Conservation (phyloP, 2,888 invertebrate genomes). For the Perizoma flavofasciatum region DNA sequence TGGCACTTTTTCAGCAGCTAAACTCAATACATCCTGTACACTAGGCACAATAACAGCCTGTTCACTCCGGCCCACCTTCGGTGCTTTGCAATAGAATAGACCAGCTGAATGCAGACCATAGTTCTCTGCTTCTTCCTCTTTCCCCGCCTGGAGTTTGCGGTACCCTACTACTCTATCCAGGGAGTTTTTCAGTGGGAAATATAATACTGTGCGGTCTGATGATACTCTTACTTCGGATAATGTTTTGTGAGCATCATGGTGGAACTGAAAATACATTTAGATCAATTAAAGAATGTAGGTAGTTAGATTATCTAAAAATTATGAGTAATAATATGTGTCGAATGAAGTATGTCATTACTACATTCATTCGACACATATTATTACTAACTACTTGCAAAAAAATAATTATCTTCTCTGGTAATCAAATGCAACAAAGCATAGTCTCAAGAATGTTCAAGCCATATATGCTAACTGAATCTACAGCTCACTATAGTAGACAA, state of each 20-base stretch:
- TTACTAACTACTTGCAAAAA: too few relatives aligned
- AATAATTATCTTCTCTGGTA: too few relatives aligned
- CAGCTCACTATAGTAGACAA: too few relatives aligned
- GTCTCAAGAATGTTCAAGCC: too few relatives aligned
- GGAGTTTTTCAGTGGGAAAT: conserved; percentile 87
- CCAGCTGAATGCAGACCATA: conserved; percentile 69
- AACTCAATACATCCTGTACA: conserved; percentile 71
- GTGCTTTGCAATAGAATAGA: conserved; percentile 65
- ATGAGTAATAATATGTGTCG: too few relatives aligned
- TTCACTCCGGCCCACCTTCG: conserved; percentile 62
- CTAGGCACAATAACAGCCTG: conserved; percentile 80
- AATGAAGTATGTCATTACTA: too few relatives aligned
- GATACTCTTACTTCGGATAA: conserved; percentile 84
- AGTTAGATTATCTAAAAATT: neutral
- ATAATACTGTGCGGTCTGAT: conserved; percentile 77
- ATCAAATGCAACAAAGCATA: too few relatives aligned
- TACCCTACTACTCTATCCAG: conserved; percentile 87
- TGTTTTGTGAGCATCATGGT: conserved; percentile 70
- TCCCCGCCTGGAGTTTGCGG: conserved; percentile 79
- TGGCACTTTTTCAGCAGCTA: conserved; percentile 75
- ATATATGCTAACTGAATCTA: too few relatives aligned
- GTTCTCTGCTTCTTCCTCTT: conserved; percentile 64
- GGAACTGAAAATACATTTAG: conserved; percentile 64
- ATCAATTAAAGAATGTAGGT: neutral
- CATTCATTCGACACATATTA: too few relatives aligned